A percentile compares a stretch with the other conserved stretches of the same genome.
Conservation (phyloP, 2,888 invertebrate species). For the Agriopis leucophaearia region DNA sequence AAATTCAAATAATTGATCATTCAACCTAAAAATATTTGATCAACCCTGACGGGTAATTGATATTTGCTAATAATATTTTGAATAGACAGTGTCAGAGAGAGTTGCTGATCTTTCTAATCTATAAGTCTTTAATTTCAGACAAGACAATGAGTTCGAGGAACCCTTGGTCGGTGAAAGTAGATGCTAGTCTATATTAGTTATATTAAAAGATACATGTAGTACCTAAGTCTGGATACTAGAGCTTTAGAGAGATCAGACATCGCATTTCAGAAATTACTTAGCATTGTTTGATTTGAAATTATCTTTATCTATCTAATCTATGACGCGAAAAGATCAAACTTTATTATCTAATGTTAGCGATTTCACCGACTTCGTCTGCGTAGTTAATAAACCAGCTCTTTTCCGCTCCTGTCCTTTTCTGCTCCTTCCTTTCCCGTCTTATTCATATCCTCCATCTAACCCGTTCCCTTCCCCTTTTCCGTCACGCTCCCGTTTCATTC, state of each 20-base stretch:
- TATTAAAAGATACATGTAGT: neutral
- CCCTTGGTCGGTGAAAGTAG: conserved; percentile 24
- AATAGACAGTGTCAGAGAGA: conserved; percentile 28
- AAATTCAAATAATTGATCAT: too few relatives aligned
- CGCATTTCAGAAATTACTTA: conserved; percentile 7
- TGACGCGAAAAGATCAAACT: neutral
- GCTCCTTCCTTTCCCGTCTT: too few relatives aligned
- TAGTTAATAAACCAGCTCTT: too few relatives aligned
- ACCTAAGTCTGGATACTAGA: neutral
- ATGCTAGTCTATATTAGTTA: conserved; percentile 11
- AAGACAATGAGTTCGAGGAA: conserved; percentile 31
- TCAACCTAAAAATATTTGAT: neutral
- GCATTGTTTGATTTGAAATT: conserved; percentile 24
- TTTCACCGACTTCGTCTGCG: too few relatives aligned
- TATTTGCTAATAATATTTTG: conserved; percentile 8
- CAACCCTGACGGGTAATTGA: conserved; percentile 10
- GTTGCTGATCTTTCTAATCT: conserved; percentile 29
- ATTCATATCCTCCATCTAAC: too few relatives aligned
- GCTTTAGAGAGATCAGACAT: conserved; percentile 8
- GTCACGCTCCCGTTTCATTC: too few relatives aligned
- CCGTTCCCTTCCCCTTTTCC: too few relatives aligned
- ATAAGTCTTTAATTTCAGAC: conserved; percentile 18
- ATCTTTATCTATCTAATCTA: neutral
- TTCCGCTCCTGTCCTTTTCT: too few relatives aligned
- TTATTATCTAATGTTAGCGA: too few relatives aligned